Evolutionary conservation across 37 sponge, comb jelly and placozoan species (phyloP), one percentile per base, ranked within the genome.

Genomic region (Axinella damicornis): DNA sequence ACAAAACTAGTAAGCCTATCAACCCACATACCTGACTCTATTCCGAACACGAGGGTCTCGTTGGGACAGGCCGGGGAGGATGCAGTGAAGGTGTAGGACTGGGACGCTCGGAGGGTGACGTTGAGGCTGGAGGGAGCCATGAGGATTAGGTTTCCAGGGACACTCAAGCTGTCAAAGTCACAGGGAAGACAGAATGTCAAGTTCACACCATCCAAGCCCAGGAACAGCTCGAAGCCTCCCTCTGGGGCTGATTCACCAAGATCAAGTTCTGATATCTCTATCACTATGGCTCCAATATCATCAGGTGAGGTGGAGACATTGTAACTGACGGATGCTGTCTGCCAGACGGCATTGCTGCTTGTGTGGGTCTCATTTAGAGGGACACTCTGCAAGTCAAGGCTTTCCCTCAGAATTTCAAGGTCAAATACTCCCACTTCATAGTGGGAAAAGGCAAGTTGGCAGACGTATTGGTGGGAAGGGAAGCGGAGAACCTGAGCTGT

Each of bases 131-230:
- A 1, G 13, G 84, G 84, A 2, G 22, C 61, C n/a, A 0, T 22
- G 1, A 89, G 57, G 0, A 54, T 30, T 1, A 89, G 58, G n/a
- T 22, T 57, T 6, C 89, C 89, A 20, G 62, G 65, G 19, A 56
- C 55, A n/a, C 5, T 32, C 34, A 90, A 85, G 28, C 11, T 36
- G 53, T 84, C 75, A 79, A 73, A 90, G 80, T 90, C 69, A 85
- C 90, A 90, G 0, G 90, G 85, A 19, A 90, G 75, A 63, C 78
- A 74, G 38, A 76, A 90, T 30, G 85, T 84, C 53, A 90, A 36
- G 13, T 46, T 74, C 28, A 90, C 38, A 33, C 84, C 61, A 74
- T 84, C 90, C 22, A 90, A 12, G 1, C 68, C 90, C 5, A 82
- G n/a, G 58, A 77, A 69, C 0, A 79, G 20, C 2, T 73, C 74